Percentiles rank a stretch among this genome's conserved stretches.
Evolutionary conservation across 2,113 vertebrate species (phyloP).

Genomic region (Rhombomys opimus): DNA sequence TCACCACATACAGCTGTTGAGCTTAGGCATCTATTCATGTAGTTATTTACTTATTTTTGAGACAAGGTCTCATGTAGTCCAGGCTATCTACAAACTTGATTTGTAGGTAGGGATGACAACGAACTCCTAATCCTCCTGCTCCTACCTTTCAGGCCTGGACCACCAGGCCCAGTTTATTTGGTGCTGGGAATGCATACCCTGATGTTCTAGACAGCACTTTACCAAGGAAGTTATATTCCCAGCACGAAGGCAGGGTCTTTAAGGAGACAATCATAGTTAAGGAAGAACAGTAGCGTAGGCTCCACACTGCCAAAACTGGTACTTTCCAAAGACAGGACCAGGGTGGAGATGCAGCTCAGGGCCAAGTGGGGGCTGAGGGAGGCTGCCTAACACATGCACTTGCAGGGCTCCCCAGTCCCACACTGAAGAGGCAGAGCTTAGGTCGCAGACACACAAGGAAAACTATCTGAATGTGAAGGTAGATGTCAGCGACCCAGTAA

Average conservation of each 20-base stretch:
- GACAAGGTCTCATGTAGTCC: background rate
- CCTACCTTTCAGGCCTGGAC: background rate
- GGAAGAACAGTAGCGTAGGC: background rate
- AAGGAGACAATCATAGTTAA: background rate
- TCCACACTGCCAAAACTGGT: background rate
- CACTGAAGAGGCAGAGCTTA: background rate
- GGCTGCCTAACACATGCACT: background rate
- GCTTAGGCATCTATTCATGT: background rate
- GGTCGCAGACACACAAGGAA: background rate
- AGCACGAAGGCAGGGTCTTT: background rate
- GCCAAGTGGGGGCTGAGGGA: background rate
- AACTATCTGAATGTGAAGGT: background rate
- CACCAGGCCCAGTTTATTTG: background rate
- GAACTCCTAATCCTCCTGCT: background rate
- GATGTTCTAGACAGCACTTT: background rate
- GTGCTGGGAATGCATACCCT: background rate
- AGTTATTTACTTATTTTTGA: background rate
- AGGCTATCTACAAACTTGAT: background rate
- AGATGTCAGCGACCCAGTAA: background rate
- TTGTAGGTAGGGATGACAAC: background rate
- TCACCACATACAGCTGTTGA: too few relatives aligned
- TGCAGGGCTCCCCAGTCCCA: too few relatives aligned
- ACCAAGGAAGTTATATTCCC: background rate
- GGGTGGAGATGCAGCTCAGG: too few relatives aligned
- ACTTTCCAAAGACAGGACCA: background rate